phyloP scores from a whole-genome alignment of 2,113 vertebrate genomes.

The Solenodon paradoxus region DNA sequence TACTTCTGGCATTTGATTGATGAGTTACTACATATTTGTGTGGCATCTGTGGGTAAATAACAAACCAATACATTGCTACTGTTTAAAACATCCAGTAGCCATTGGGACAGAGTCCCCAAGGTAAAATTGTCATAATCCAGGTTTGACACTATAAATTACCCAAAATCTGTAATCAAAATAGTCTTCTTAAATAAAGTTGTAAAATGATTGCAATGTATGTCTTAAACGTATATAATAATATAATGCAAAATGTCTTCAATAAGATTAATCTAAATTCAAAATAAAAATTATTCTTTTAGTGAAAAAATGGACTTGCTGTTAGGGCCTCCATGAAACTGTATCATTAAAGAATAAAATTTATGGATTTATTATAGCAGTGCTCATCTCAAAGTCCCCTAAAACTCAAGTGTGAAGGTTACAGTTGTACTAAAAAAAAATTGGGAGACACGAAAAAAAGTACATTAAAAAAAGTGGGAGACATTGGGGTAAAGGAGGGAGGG shows the following conservation, averaged over 20 bases:
- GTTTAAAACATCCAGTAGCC: not conserved
- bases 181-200: too few species aligned
- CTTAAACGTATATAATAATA: too few species aligned
- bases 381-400: not conserved
- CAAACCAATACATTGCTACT: not conserved
- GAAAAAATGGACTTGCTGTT: not conserved
- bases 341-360: not conserved
- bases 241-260: too few species aligned
- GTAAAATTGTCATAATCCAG: not conserved
- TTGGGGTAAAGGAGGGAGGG: too few species aligned
- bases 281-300: not conserved
- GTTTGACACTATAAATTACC: not conserved
- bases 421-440: too few species aligned
- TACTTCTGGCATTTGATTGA: not conserved
- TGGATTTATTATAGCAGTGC: not conserved
- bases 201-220: too few species aligned
- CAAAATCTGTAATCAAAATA: not conserved
- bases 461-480: too few species aligned
- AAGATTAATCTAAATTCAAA: too few species aligned
- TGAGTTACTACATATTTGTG: conserved; percentile 17
- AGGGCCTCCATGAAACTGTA: not conserved
- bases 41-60: conserved; percentile 2
- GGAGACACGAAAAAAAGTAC: too few species aligned
- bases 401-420: too few species aligned
- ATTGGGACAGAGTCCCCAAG: not conserved